Conservation (phyloP, 2,113 vertebrate genomes). For the Otolemur garnettii region DNA sequence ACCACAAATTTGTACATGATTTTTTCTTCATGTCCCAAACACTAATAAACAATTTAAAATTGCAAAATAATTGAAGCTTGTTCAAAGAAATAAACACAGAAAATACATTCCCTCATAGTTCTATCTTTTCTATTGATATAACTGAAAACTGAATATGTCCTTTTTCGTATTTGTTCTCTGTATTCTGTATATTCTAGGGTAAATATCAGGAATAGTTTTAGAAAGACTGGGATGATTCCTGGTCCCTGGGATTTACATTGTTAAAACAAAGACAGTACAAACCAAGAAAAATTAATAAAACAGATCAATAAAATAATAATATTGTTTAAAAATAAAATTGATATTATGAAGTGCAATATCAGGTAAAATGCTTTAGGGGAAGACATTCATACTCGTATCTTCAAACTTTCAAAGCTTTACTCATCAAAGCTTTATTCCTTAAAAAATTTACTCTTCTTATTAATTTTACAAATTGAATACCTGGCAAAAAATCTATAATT, state of each 20-base stretch:
- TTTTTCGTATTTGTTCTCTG: background rate
- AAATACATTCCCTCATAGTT: background rate
- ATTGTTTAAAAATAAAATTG: background rate
- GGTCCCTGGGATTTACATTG: background rate
- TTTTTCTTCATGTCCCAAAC: background rate
- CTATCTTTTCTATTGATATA: background rate
- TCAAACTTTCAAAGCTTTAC: background rate
- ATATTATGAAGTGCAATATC: background rate
- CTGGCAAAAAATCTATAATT: background rate
- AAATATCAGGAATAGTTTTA: background rate
- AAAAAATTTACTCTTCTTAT: background rate
- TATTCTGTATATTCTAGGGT: too few relatives aligned
- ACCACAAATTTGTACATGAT: background rate
- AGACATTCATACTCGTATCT: background rate
- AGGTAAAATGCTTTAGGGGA: background rate
- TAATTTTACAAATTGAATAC: background rate
- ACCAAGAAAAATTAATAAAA: background rate
- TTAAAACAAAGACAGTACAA: background rate
- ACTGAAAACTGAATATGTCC: accelerated
- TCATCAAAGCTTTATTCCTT: background rate
- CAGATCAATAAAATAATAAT: background rate
- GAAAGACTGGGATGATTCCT: background rate
- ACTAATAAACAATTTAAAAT: background rate
- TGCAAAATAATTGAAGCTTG: background rate
- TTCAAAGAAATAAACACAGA: background rate